A percentile compares a stretch with the other conserved stretches of the same genome.
Conservation (phyloP, 1,140 invertebrate species). For the Oreohelix idahoensis region DNA sequence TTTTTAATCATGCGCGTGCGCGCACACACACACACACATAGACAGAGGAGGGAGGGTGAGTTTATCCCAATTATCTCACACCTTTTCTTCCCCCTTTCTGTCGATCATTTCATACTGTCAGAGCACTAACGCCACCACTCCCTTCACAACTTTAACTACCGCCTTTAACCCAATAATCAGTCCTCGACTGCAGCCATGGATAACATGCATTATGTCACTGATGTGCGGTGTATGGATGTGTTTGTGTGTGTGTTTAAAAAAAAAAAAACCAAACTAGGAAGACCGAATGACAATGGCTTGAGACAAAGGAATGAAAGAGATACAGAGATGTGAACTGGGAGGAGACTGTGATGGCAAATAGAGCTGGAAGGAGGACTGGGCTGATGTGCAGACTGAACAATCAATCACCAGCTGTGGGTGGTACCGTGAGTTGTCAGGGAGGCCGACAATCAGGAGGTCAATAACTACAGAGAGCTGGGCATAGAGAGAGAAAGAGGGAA, state of each 20-base stretch:
- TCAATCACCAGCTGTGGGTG: constrained; percentile 7
- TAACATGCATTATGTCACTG: constrained; percentile 12
- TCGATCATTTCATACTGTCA: not conserved
- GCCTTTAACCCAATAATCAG: not conserved
- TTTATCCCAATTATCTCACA: not conserved
- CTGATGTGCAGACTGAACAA: constrained; percentile 15
- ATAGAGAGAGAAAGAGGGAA: not conserved
- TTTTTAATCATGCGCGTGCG: too few species aligned
- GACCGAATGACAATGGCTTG: not conserved
- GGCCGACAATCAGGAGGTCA: not conserved
- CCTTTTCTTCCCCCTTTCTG: not conserved
- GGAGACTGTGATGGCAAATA: not conserved
- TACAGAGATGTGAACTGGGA: not conserved
- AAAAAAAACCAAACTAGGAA: too few species aligned
- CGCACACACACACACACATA: too few species aligned
- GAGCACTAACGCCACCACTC: not conserved
- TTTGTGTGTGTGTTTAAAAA: too few species aligned
- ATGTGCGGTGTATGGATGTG: not conserved
- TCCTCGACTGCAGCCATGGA: not conserved
- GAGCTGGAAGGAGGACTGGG: constrained; percentile 3
- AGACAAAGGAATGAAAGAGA: constrained; percentile 18
- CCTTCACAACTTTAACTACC: not conserved
- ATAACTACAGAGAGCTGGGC: not conserved
- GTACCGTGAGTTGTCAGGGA: not conserved
- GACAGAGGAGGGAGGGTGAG: too few species aligned